Base-by-base conservation (phyloP, 2,797 vertebrate genomes). In the Acanthiza pusilla region DNA sequence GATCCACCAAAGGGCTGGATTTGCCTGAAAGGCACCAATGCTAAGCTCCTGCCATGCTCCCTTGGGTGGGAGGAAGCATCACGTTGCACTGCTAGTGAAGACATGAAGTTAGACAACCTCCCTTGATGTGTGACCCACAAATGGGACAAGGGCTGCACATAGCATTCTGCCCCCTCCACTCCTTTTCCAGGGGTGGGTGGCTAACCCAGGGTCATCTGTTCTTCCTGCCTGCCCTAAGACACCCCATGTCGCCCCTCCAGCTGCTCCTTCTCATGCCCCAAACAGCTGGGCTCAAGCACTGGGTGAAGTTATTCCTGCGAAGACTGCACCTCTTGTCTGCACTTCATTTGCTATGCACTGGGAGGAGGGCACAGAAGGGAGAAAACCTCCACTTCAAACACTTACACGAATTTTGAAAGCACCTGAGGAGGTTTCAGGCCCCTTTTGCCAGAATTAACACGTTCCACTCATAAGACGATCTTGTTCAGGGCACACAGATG, bases 371-470 rank as follows among this genome's bases (percentile, higher is more conserved):
- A 13, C 34, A 29, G 29, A 68, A 54, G 26, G 50, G n/a, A 84
- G 25, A 82, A 91, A 88, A 78, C 14, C 42, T 82, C 53, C 36
- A 21, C 73, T 90, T 85, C 70, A 86, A 90, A 90, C 73, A 78
- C 58, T 88, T 34, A 48, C 43, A 18, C 0, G 2, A 20, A 38
- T 48, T 88, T 84, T 86, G 43, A 78, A 94, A 90, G 58, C 77
- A 89, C 36, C 73, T 51, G 43, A 83, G 42, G 60, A 75, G 21
- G 66, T 43, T 93, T 84, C 43, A 55, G 58, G 54, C 29, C 32
- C 13, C 32, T 86, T 81, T 70, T 75, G 83, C 91, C 79, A 88
- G 62, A 66, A 73, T 62, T 72, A 81, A 65, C 34, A 83, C 65
- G 81, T 90, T 70, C 89, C 58, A 75, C 5, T 27, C 45, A 68